These are phyloP conservation scores for Panopea generosa DNA, from an alignment of 2,888 invertebrate genomes.

Conservation along the genomic window DNA sequence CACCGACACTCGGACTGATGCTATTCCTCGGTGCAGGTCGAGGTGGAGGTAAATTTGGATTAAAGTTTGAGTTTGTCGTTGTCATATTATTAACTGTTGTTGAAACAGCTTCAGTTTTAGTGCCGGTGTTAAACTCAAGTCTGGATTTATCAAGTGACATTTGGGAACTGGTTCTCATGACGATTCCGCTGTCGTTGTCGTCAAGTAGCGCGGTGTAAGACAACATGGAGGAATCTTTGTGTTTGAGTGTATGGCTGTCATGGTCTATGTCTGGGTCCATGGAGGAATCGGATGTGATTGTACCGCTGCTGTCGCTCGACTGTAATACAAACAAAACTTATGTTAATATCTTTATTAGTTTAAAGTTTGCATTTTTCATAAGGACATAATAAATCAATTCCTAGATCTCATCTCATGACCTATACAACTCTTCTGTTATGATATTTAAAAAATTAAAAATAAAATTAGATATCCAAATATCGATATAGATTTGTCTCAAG, in stretches of 20 bases:
- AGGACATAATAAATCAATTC: no score
- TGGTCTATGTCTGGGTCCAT: constrained; percentile 30
- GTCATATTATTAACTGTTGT: constrained; percentile 3
- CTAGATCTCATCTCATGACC: no score
- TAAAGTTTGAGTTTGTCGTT: constrained; percentile 11
- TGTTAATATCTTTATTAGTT: no score
- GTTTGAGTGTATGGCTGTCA: constrained; percentile 2
- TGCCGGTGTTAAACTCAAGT: constrained; percentile 18
- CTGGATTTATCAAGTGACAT: constrained; percentile 42
- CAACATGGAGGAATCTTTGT: constrained; percentile 35
- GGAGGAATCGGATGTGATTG: constrained; percentile 49
- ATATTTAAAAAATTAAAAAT: no score
- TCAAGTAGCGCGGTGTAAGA: constrained; percentile 46
- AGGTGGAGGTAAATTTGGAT: constrained; percentile 36
- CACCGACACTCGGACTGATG: constrained; percentile 27
- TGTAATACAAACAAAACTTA: no score
- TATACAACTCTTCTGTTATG: no score
- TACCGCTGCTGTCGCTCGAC: constrained; percentile 53
- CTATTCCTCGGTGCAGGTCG: constrained; percentile 45
- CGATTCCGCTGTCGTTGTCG: constrained; percentile 61
- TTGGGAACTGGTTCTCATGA: constrained; percentile 45
- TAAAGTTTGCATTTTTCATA: no score
- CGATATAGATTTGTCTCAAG: no score
- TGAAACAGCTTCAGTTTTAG: background rate
- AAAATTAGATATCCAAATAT: no score